A percentile compares a stretch with the other conserved stretches of the same genome.
Conservation (phyloP, 37 sponge, comb jelly and placozoan species). For the Halichondria panicea region DNA sequence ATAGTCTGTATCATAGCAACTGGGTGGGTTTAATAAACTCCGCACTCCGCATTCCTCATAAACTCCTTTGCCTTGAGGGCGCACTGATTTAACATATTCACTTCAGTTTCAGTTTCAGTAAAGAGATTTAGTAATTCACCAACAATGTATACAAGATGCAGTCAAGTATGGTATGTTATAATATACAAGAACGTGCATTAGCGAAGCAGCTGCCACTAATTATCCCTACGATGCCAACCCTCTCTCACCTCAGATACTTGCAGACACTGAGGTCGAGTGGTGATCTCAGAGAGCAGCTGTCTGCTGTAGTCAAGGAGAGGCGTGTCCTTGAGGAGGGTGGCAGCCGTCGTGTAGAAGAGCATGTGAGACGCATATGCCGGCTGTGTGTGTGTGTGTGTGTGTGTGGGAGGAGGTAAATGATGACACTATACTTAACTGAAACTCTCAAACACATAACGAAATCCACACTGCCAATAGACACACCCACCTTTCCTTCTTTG, state of each 20-base stretch:
- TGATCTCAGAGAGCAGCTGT: conserved; percentile 41
- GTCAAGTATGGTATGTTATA: no score
- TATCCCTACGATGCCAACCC: not conserved
- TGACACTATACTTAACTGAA: not conserved
- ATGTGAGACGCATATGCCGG: conserved; percentile 29
- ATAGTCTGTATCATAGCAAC: no score
- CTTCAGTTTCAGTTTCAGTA: no score
- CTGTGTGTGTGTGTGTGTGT: conserved; percentile 10
- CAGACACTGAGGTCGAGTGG: conserved; percentile 24
- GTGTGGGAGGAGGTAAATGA: not conserved
- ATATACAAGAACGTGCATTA: no score
- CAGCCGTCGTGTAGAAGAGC: conserved; percentile 60
- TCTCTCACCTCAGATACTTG: conserved; percentile 29
- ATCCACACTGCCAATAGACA: not conserved
- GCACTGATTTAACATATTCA: no score
- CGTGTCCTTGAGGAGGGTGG: conserved; percentile 44
- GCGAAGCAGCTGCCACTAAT: not conserved
- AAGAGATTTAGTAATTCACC: no score
- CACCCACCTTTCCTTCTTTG: conserved; percentile 33
- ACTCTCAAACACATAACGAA: not conserved
- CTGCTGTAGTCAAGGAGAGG: conserved; percentile 68
- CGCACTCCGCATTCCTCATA: no score
- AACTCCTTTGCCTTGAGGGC: no score
- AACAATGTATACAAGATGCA: no score
- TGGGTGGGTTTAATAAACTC: no score